phyloP scores from a whole-genome alignment of 2,888 invertebrate genomes.

The Venustoraphidia nigricollis region DNA sequence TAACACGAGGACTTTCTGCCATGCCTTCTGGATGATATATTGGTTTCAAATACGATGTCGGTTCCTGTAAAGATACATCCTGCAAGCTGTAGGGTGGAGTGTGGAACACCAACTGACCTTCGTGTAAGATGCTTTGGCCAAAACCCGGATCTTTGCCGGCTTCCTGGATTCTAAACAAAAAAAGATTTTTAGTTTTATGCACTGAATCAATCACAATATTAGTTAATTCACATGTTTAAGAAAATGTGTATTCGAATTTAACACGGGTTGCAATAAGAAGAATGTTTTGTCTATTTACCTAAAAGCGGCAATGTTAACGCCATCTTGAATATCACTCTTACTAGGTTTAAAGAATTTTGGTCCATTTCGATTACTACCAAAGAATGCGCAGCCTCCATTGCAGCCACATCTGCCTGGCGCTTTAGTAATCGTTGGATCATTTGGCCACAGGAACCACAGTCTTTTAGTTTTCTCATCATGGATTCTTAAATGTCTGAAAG shows the following conservation, averaged over 20 bases:
- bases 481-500: constrained; percentile 45
- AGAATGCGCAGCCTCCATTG: constrained; percentile 88
- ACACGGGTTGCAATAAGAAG: neutral
- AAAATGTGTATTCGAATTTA: neutral
- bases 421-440: constrained; percentile 37
- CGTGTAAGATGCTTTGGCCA: constrained; percentile 84
- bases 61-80: constrained; percentile 58
- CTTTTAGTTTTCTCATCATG: constrained; percentile 77
- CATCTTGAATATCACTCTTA: constrained; percentile 63
- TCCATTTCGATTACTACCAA: constrained; percentile 85
- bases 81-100: constrained; percentile 75
- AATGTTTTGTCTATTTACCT: constrained; percentile 29
- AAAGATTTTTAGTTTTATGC: neutral
- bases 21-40: neutral
- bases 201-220: constrained; percentile 5
- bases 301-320: constrained; percentile 67
- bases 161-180: constrained; percentile 44
- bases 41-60: neutral
- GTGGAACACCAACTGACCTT: constrained; percentile 75
- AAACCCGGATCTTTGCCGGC: constrained; percentile 75
- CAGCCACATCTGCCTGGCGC: constrained; percentile 72
- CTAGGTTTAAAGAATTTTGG: constrained; percentile 75
- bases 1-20: constrained; percentile 14
- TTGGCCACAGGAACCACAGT: constrained; percentile 91
- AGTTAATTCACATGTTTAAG: neutral